phyloP scores from a whole-genome alignment of 2,113 vertebrate species.

The Oreotrochilus melanogaster region DNA sequence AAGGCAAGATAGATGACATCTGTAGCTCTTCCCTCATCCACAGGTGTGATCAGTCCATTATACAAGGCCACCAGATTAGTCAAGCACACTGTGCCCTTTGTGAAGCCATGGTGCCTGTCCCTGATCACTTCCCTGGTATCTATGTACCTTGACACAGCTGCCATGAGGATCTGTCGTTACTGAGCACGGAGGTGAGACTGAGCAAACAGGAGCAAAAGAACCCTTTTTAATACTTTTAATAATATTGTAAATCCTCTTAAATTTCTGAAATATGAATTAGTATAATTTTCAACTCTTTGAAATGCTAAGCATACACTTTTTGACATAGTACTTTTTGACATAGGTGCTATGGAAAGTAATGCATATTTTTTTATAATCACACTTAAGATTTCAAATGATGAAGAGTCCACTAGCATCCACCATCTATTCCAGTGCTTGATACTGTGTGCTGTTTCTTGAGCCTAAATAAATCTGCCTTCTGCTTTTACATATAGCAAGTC shows the following conservation, averaged over 20 bases:
- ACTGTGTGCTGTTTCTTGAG: neutral
- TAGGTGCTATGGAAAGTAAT: neutral
- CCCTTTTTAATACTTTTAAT: neutral
- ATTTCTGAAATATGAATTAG: neutral
- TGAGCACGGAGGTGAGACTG: neutral
- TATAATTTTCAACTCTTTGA: neutral
- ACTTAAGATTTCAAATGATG: neutral
- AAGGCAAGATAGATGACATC: neutral
- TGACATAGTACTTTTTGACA: neutral
- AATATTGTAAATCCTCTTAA: neutral
- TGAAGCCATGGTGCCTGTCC: neutral
- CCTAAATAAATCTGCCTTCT: neutral
- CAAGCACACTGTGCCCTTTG: neutral
- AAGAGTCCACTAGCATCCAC: neutral
- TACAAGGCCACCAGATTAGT: neutral
- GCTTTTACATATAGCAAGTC: neutral
- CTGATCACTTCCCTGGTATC: neutral
- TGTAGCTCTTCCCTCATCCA: neutral
- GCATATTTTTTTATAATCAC: neutral
- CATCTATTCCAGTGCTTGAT: neutral
- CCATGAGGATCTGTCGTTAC: neutral
- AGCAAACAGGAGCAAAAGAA: neutral
- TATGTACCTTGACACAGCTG: neutral
- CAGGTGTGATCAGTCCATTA: accelerated
- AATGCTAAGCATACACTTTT: neutral